Percentiles rank a stretch among this genome's conserved stretches.
phyloP scores from a whole-genome alignment of 2,113 vertebrate genomes.

The Nematolebias whitei region DNA sequence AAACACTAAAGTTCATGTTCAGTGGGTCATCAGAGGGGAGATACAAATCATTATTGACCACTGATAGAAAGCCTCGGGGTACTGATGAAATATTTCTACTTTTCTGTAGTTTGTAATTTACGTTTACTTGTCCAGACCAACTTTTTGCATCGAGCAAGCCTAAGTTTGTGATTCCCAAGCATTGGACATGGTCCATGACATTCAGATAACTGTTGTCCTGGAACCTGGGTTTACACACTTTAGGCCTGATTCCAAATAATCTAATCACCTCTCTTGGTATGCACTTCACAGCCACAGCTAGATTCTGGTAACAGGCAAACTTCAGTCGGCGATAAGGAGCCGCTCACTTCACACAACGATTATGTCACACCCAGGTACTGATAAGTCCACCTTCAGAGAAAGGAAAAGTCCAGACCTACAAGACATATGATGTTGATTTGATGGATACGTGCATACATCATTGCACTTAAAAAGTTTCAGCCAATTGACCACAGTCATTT shows the following conservation, averaged over 20 bases:
- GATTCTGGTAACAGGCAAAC: conserved; percentile 1
- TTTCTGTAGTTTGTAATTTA: not conserved
- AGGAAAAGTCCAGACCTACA: not conserved
- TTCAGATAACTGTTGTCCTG: conserved; percentile 1
- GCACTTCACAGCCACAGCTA: conserved; percentile 5
- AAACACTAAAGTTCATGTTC: not conserved
- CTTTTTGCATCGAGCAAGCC: not conserved
- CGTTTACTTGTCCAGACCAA: not conserved
- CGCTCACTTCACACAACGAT: not conserved
- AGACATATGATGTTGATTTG: not conserved
- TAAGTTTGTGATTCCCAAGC: not conserved
- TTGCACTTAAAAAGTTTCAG: too few species aligned
- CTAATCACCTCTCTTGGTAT: conserved; percentile 4
- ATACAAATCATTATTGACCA: too few species aligned
- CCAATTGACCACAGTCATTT: too few species aligned
- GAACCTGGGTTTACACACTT: conserved; percentile 2
- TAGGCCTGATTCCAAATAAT: not conserved
- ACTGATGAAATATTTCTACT: not conserved
- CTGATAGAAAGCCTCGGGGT: too few species aligned
- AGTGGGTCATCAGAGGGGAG: not conserved
- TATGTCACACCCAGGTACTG: not conserved
- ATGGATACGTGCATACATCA: not conserved
- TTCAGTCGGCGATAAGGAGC: not conserved
- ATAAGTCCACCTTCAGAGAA: not conserved
- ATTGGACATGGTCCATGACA: not conserved